A percentile compares a stretch with the other conserved stretches of the same genome.
Evolutionary conservation across 2,888 invertebrate genomes (phyloP).

Genomic region (Subacronicta megacephala): DNA sequence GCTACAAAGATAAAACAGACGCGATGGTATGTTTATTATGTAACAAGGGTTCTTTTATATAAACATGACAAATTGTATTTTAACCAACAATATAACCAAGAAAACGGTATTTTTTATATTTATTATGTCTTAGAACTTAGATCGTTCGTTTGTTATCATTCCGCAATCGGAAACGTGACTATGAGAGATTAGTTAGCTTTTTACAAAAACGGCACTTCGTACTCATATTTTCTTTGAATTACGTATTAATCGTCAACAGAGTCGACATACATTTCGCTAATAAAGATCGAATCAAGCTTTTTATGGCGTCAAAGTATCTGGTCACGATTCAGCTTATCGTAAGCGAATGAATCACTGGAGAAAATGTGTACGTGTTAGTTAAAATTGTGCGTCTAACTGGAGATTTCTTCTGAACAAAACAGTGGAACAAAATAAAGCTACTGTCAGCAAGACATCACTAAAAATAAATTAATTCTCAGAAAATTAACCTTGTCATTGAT

Average conservation of each 20-base stretch:
- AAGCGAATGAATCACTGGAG: conserved; percentile 39
- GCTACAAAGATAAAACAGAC: too few species aligned
- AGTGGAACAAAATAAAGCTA: not conserved
- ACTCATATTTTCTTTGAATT: conserved; percentile 54
- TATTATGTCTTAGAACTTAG: conserved; percentile 33
- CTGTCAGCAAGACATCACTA: not conserved
- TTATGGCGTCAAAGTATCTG: conserved; percentile 38
- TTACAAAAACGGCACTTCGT: conserved; percentile 52
- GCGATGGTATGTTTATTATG: not conserved
- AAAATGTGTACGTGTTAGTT: conserved; percentile 32
- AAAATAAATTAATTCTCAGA: too few species aligned
- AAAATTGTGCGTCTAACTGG: conserved; percentile 26
- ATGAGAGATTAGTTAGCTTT: conserved; percentile 46
- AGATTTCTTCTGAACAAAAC: not conserved
- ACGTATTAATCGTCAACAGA: conserved; percentile 50
- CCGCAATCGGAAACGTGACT: conserved; percentile 57
- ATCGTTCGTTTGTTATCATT: conserved; percentile 46
- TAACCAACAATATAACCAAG: conserved; percentile 7
- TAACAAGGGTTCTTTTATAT: not conserved
- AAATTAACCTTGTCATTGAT: too few species aligned
- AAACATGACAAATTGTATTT: conserved; percentile 1
- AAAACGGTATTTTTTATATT: conserved; percentile 32
- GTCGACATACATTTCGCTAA: conserved; percentile 54
- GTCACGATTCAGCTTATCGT: conserved; percentile 52
- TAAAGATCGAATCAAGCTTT: conserved; percentile 54